phyloP scores from a whole-genome alignment of 1,140 invertebrate species.

The Philotrypesis tridentata region DNA sequence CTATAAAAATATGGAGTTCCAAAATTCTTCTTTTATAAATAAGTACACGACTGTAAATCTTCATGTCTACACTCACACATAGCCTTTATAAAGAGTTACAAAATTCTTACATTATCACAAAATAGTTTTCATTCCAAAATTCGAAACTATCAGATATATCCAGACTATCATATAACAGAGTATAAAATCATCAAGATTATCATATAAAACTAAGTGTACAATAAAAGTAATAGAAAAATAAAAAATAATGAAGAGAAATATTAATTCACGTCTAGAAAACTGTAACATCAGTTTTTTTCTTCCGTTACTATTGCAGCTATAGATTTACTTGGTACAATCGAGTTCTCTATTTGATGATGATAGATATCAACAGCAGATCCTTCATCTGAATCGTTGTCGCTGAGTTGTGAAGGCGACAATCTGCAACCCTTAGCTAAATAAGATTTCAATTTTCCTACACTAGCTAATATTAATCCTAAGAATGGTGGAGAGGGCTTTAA shows the following conservation, averaged over 20 bases:
- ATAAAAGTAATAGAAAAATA: constrained; percentile 19
- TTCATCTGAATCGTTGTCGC: constrained; percentile 81
- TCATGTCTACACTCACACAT: background rate
- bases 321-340: background rate
- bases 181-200: too few species aligned
- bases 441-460: constrained; percentile 82
- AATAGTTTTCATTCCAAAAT: constrained; percentile 13
- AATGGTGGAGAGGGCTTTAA: constrained; percentile 96
- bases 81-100: constrained; percentile 16
- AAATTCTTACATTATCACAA: constrained; percentile 36
- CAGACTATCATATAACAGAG: constrained; percentile 16
- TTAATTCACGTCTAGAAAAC: background rate
- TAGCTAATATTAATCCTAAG: constrained; percentile 92
- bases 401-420: constrained; percentile 79
- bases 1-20: background rate
- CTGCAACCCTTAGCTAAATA: constrained; percentile 83
- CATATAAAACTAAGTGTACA: constrained; percentile 20
- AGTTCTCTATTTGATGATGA: background rate
- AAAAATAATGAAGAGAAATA: constrained; percentile 1
- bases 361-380: constrained; percentile 37
- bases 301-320: background rate
- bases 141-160: background rate
- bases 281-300: background rate
- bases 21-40: constrained; percentile 1
- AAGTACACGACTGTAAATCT: background rate